These are phyloP conservation scores for Drosophila kuntzei DNA, from an alignment of 2,888 invertebrate genomes.

Conservation along the genomic window DNA sequence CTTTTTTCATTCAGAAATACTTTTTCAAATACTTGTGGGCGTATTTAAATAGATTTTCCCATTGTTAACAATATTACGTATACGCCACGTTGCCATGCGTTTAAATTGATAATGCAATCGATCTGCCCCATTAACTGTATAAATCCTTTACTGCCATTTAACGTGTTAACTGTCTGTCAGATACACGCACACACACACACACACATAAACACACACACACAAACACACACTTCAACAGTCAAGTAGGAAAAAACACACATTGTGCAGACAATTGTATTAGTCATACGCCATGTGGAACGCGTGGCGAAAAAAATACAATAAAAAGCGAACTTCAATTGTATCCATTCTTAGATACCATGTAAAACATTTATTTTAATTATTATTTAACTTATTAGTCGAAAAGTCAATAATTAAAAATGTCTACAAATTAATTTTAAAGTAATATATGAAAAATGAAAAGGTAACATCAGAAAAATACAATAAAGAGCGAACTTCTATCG, in stretches of 20 bases:
- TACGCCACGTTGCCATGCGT: conserved; percentile 7
- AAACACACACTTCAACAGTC: conserved; percentile 3
- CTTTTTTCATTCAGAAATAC: conserved; percentile 3
- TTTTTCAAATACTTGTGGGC: conserved; percentile 8
- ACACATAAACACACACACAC: conserved; percentile 15
- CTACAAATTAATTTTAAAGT: too few species aligned
- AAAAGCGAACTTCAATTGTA: neutral
- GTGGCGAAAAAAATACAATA: conserved; percentile 17
- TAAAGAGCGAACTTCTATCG: neutral
- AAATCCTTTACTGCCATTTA: conserved; percentile 35
- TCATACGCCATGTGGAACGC: conserved; percentile 56
- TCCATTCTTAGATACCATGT: conserved; percentile 6
- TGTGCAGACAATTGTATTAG: conserved; percentile 57
- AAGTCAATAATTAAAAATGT: too few species aligned
- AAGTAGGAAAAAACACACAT: conserved; percentile 3
- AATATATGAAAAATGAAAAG: neutral
- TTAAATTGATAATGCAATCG: conserved; percentile 10
- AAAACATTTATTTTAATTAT: neutral
- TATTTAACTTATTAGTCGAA: neutral
- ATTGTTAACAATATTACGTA: conserved; percentile 14
- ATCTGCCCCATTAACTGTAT: conserved; percentile 6
- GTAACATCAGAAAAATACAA: neutral
- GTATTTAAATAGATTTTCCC: conserved; percentile 16
- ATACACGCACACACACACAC: conserved; percentile 11
- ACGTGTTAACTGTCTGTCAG: conserved; percentile 38